Evolutionary conservation across 2,888 invertebrate genomes (phyloP), one percentile per base, ranked within the genome.

Genomic region (Ceramica pisi): DNA sequence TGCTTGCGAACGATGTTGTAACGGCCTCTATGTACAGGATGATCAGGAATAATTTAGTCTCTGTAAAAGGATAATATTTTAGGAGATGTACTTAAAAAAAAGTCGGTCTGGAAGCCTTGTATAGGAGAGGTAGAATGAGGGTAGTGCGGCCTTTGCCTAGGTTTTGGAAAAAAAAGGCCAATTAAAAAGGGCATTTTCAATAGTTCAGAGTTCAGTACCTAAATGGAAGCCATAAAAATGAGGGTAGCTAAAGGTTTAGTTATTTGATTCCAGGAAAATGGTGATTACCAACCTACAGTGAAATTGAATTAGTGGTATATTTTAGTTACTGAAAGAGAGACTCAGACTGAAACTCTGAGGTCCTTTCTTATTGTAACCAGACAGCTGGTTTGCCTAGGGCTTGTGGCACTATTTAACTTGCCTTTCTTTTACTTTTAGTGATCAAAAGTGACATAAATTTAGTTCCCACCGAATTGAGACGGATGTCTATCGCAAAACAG

Each of bases 1-100:
- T 91, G 93, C 94, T 90, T 89, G 92, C 92, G 89, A 92, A 92
- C 92, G 91, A 90, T 92, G 92, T 90, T 87, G 91, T 93, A 93
- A 93, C 93, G 89, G 91, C 91, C 78, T 77, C 55, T 44, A 70
- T 70, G 67, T 91, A 95, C 90, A 94, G 93, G 86, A 0, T 92
- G 95, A 56, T 69, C 38, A 86, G 46, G 64, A 59, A 63, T 50
- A 16, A 46, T 3, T n/a, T 23, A 60, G n/a, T 16, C 38, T 41
- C 56, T 38, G 10, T 7, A 21, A 26, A 41, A 44, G 7, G 19
- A 0, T 44, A n/a, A 41, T 44, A n/a, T 41, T 56, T 44, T 5
- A 35, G 21, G 7, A 53, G 7, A 0, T 63, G n/a, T 48, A 8
- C 8, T 48, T n/a, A 3, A 9, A 2, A 5, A 12, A 51, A 23